Conservation (phyloP, 2,113 vertebrate species). For the Toxostoma redivivum region DNA sequence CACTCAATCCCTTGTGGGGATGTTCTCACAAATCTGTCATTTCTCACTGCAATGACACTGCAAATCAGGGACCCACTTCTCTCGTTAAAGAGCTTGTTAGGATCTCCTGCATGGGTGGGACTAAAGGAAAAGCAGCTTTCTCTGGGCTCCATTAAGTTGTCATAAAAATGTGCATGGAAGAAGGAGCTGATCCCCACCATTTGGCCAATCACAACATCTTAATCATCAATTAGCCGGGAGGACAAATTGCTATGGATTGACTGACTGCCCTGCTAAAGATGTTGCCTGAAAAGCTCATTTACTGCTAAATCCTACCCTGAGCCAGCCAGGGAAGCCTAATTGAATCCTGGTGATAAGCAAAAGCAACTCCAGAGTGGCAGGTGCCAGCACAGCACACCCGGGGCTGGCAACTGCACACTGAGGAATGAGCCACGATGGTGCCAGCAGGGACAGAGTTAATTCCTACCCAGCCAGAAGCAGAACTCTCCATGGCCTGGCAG, state of each 20-base stretch:
- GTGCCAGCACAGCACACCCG: rapidly evolving
- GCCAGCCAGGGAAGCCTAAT: not conserved
- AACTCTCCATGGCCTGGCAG: not conserved
- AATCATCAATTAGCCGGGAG: not conserved
- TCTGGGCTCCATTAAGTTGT: not conserved
- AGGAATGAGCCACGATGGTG: rapidly evolving
- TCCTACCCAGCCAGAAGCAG: not conserved
- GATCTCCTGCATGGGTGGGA: not conserved
- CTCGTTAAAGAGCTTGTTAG: not conserved
- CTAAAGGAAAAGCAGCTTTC: not conserved
- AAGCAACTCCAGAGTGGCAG: not conserved
- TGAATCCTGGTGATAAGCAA: not conserved
- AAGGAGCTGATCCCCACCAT: not conserved
- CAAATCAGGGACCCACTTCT: not conserved
- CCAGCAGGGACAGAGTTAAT: not conserved
- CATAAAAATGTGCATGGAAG: not conserved
- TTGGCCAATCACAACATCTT: not conserved
- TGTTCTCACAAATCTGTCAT: not conserved
- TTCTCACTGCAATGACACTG: not conserved
- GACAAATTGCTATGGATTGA: not conserved
- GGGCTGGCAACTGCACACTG: not conserved
- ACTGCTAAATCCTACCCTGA: not conserved
- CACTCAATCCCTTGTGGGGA: not conserved
- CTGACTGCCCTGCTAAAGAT: not conserved
- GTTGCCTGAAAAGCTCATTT: not conserved